Percentiles rank a stretch among this genome's conserved stretches.
These are phyloP conservation scores for Pachyramphus minor DNA, from an alignment of 2,113 vertebrate genomes.

Conservation along the genomic window DNA sequence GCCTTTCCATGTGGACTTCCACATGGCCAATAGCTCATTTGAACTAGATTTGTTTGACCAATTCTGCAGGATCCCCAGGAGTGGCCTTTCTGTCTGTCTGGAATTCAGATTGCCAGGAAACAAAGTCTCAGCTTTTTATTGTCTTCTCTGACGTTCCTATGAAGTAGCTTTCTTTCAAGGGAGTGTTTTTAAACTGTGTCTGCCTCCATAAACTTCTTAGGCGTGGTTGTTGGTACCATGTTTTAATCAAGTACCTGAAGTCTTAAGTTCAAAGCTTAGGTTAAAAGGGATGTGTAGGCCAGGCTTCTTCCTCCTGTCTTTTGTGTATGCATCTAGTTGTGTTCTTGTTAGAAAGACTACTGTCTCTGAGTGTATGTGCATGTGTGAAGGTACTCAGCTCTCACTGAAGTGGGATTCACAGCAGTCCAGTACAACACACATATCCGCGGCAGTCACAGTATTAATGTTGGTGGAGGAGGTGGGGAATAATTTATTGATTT, in stretches of 20 bases:
- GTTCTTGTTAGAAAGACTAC: background rate
- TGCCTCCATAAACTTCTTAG: background rate
- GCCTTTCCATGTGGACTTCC: background rate
- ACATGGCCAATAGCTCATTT: background rate
- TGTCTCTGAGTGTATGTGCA: background rate
- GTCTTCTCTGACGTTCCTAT: background rate
- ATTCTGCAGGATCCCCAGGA: background rate
- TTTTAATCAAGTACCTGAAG: background rate
- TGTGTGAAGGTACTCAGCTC: too few species aligned
- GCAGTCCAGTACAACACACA: background rate
- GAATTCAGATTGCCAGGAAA: background rate
- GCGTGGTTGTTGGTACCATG: background rate
- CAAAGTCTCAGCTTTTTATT: background rate
- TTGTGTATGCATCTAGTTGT: background rate
- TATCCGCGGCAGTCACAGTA: background rate
- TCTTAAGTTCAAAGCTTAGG: background rate
- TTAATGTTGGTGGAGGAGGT: background rate
- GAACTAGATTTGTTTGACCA: background rate
- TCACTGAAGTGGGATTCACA: background rate
- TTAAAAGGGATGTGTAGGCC: background rate
- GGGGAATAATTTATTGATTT: background rate
- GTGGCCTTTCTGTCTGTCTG: background rate
- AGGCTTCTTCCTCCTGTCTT: background rate
- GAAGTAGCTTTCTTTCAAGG: background rate
- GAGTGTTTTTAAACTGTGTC: background rate